phyloP scores from a whole-genome alignment of 2,888 invertebrate genomes.

The Morpho deidamia region DNA sequence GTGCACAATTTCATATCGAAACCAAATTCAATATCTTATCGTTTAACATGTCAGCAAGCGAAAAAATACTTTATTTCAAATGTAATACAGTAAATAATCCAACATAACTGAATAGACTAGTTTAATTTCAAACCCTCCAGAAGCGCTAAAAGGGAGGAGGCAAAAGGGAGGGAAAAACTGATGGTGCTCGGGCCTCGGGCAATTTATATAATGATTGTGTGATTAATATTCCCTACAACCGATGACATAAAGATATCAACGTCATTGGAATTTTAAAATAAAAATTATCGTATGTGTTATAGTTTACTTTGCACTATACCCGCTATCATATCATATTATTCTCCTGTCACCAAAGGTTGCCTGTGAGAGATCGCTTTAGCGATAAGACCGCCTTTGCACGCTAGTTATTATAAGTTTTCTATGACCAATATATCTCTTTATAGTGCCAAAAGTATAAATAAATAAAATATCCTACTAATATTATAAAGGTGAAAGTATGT shows the following conservation, averaged over 20 bases:
- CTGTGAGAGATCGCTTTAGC: too few relatives aligned
- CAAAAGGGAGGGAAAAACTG: conserved; percentile 45
- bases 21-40: conserved; percentile 11
- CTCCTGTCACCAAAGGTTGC: too few relatives aligned
- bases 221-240: conserved; percentile 43
- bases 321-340: too few relatives aligned
- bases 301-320: too few relatives aligned
- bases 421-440: too few relatives aligned
- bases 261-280: neutral
- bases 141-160: conserved; percentile 58
- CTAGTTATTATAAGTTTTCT: too few relatives aligned
- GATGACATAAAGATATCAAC: conserved; percentile 1
- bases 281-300: too few relatives aligned
- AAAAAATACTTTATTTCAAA: conserved; percentile 41
- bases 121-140: conserved; percentile 59
- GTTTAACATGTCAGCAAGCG: conserved; percentile 27
- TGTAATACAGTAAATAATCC: conserved; percentile 41
- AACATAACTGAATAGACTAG: conserved; percentile 53
- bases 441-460: too few relatives aligned
- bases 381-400: too few relatives aligned
- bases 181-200: conserved; percentile 48
- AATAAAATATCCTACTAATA: too few relatives aligned
- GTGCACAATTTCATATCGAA: conserved; percentile 8
- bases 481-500: too few relatives aligned
- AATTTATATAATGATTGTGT: conserved; percentile 47